phyloP scores from a whole-genome alignment of 92 coral and sea anemone genomes.

The Epizoanthus ramosus region DNA sequence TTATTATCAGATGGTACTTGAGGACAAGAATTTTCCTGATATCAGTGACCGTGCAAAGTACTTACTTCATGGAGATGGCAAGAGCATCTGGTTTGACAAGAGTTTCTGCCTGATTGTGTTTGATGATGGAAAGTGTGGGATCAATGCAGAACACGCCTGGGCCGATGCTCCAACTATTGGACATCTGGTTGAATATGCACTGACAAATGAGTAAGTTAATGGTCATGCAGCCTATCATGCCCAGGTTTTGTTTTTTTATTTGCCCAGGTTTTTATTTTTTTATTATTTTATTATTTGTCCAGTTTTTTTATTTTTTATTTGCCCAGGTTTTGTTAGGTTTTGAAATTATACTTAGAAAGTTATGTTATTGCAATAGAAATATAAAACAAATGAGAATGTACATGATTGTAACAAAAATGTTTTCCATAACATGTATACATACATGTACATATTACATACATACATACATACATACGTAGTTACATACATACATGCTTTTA shows the following conservation, averaged over 20 bases:
- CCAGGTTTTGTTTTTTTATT: not conserved
- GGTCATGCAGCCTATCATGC: not conserved
- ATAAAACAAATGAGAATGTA: too few relatives aligned
- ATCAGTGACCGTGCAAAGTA: constrained; percentile 85
- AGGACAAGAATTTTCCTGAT: constrained; percentile 75
- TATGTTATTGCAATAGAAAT: too few relatives aligned
- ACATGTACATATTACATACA: too few relatives aligned
- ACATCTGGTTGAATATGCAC: constrained; percentile 87
- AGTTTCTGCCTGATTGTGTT: constrained; percentile 85
- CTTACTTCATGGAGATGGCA: constrained; percentile 95
- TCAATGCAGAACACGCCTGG: constrained; percentile 95
- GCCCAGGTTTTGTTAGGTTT: not conserved
- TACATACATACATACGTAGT: too few relatives aligned
- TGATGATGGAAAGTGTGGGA: constrained; percentile 91
- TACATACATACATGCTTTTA: too few relatives aligned
- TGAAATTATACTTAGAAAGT: too few relatives aligned
- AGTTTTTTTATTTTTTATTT: too few relatives aligned
- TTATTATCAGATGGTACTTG: constrained; percentile 72
- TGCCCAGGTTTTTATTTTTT: not conserved
- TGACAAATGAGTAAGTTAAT: constrained; percentile 84
- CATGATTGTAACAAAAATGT: too few relatives aligned
- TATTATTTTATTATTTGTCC: too few relatives aligned
- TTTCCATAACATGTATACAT: too few relatives aligned
- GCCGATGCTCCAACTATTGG: constrained; percentile 98
- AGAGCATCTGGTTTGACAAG: constrained; percentile 96